Percentiles rank a stretch among this genome's conserved stretches.
phyloP scores from a whole-genome alignment of 2,113 vertebrate species.

The Brachyhypopomus occidentalis region DNA sequence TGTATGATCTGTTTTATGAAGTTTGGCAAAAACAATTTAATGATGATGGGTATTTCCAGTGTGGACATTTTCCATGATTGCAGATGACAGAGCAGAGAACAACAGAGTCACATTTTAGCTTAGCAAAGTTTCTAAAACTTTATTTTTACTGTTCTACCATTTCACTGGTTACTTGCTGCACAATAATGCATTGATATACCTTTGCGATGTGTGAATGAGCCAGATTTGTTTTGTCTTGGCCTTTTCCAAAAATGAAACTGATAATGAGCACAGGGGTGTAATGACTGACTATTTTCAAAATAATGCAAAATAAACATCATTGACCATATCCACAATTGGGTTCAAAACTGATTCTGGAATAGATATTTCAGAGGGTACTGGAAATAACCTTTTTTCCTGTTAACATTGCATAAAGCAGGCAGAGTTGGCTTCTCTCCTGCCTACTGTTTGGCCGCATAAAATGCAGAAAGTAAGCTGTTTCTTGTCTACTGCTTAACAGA shows the following conservation, averaged over 20 bases:
- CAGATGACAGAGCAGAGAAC: neutral
- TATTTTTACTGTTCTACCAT: no score
- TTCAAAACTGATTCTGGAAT: no score
- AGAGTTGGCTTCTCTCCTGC: neutral
- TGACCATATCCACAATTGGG: no score
- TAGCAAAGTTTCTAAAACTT: neutral
- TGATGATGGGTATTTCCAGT: constrained; percentile 50
- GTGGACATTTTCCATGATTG: constrained; percentile 24
- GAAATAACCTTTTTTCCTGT: neutral
- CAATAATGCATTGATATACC: no score
- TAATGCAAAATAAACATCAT: no score
- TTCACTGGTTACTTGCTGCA: no score
- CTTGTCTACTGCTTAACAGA: constrained; percentile 10
- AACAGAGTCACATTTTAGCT: neutral
- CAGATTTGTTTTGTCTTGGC: no score
- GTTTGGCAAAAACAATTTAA: constrained; percentile 46
- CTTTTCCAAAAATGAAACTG: no score
- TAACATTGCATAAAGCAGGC: constrained; percentile 19
- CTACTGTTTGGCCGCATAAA: constrained; percentile 24
- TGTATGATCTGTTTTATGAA: constrained; percentile 23
- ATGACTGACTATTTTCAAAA: no score
- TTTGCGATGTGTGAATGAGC: no score
- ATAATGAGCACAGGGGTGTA: no score
- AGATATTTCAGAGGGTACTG: no score
- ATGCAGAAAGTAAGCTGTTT: neutral